A percentile compares a stretch with the other conserved stretches of the same genome.
phyloP scores from a whole-genome alignment of 2,888 invertebrate species.

The Achlya flavicornis region DNA sequence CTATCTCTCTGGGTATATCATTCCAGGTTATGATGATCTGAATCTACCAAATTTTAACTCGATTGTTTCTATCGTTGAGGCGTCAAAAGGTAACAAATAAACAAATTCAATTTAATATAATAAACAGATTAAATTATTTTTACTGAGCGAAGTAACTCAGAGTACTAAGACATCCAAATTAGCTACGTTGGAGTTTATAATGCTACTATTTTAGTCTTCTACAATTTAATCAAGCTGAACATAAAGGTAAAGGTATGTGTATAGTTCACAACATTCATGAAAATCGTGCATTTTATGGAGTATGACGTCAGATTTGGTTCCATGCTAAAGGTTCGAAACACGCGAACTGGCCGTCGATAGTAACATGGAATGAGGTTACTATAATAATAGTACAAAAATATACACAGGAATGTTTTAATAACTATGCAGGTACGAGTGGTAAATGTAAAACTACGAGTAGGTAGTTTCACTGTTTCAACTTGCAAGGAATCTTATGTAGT shows the following conservation, averaged over 20 bases:
- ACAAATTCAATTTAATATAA: too few relatives aligned
- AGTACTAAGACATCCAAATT: background rate
- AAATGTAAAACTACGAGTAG: too few relatives aligned
- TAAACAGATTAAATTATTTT: too few relatives aligned
- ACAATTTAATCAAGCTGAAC: conserved; percentile 22
- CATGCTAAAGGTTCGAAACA: background rate
- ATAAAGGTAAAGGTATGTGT: conserved; percentile 13
- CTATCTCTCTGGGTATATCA: too few relatives aligned
- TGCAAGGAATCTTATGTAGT: too few relatives aligned
- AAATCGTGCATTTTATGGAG: conserved; percentile 39
- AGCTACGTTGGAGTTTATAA: background rate
- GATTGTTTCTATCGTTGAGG: too few relatives aligned
- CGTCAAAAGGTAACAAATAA: too few relatives aligned
- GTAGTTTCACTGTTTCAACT: too few relatives aligned
- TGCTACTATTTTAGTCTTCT: background rate
- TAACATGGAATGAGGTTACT: conserved; percentile 1
- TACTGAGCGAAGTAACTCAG: too few relatives aligned
- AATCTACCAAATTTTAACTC: too few relatives aligned
- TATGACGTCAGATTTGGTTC: conserved; percentile 47
- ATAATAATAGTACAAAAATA: background rate
- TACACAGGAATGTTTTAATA: background rate
- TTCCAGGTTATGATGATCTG: too few relatives aligned
- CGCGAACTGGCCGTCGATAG: background rate
- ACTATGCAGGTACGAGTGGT: background rate
- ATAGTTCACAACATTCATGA: conserved; percentile 41